Evolutionary conservation across 2,888 invertebrate species (phyloP).

Genomic region (Drosophila pegasa): DNA sequence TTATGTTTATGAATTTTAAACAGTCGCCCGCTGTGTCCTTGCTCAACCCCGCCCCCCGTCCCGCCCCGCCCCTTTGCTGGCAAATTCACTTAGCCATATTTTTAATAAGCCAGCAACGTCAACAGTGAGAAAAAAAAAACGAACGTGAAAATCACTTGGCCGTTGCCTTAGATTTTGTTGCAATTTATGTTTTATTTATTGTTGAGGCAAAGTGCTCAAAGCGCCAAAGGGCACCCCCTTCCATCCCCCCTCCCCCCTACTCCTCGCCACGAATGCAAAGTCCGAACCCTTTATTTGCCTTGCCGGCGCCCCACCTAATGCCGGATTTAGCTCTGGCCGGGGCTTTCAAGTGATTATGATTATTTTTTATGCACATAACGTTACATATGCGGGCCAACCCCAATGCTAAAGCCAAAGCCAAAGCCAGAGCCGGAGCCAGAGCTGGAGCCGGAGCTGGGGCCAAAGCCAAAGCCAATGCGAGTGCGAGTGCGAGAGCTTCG

Average conservation of each 20-base stretch:
- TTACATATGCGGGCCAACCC: constrained; percentile 49
- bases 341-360: constrained; percentile 80
- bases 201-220: constrained; percentile 63
- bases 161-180: constrained; percentile 39
- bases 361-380: constrained; percentile 78
- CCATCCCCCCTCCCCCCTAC: not conserved
- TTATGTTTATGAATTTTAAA: constrained; percentile 47
- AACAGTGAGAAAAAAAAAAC: constrained; percentile 28
- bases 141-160: constrained; percentile 48
- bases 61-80: constrained; percentile 13
- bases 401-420: constrained; percentile 28
- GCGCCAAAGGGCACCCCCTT: constrained; percentile 57
- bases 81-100: constrained; percentile 66
- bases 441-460: constrained; percentile 20
- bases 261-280: not conserved
- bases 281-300: constrained; percentile 56
- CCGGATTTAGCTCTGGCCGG: constrained; percentile 46
- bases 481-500: constrained; percentile 38
- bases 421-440: constrained; percentile 38
- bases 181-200: constrained; percentile 65
- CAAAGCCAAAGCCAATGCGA: constrained; percentile 28
- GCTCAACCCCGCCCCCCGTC: constrained; percentile 2
- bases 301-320: not conserved
- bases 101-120: constrained; percentile 62
- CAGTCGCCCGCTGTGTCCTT: constrained; percentile 17